Evolutionary conservation across 2,888 invertebrate genomes (phyloP), one percentile per base, ranked within the genome.

Genomic region (Nipponacmea schrenckii): DNA sequence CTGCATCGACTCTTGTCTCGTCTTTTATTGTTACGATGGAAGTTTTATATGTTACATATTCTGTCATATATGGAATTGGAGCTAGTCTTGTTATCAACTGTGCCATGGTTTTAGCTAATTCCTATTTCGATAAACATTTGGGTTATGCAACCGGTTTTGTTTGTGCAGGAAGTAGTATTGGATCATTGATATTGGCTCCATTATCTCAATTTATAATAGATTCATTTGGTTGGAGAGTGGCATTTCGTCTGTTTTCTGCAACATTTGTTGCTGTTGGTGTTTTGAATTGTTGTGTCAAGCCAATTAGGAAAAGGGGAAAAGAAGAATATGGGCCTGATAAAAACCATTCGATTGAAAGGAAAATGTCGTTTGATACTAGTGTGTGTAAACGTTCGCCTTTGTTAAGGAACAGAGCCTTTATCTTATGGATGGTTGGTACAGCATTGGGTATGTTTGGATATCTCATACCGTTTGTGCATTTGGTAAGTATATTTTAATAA

Each of bases 361-460:
- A 56, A 50, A 44, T 10, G 45, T 20, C 46, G 8, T 65, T 10
- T 39, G 24, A 56, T 12, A 2, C 10, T 10, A 24, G 20, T 12
- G 24, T 82, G 20, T 72, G 80, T 27, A 68, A 75, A 31, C 83
- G 84, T 26, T 67, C 83, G n/a, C 77, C 80, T 50, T 77, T 85
- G 12, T 85, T 85, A 83, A 84, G 84, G 74, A 83, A 83, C 75
- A 65, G 80, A 31, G 82, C 83, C 24, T 85, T 81, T 70, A 72
- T 82, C 0, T 65, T 85, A 39, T 85, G 85, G 85, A 78, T 79
- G 1, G 27, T 77, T 2, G 77, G 82, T 7, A 80, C 83, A n/a
- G 73, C 81, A 17, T 71, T 78, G n/a, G 84, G 80, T 12, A 83
- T 83, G 83, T 85, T 85, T 73, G 85, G 85, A 0, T 84, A 83